Conservation (phyloP, 2,113 vertebrate genomes). For the Stercorarius parasiticus region DNA sequence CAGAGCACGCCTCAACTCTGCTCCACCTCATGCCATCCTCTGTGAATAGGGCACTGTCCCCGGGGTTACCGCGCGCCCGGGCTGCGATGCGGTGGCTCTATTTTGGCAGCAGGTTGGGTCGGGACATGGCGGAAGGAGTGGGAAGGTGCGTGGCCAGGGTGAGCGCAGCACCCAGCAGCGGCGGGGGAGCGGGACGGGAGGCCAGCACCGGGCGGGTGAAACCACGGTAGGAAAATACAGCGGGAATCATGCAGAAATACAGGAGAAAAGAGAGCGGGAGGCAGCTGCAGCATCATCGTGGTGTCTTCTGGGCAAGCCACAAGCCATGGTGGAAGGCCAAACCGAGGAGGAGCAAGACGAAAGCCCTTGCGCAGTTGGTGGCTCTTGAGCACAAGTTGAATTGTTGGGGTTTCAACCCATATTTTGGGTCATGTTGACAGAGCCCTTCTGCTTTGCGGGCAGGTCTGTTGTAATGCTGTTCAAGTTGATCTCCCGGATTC, state of each 20-base stretch:
- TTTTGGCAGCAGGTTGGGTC: neutral
- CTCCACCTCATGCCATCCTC: neutral
- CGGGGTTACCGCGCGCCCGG: accelerated
- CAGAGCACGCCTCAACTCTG: neutral
- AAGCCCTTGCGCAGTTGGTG: neutral
- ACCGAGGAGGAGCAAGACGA: neutral
- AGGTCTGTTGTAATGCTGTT: neutral
- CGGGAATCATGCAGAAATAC: neutral
- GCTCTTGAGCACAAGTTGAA: neutral
- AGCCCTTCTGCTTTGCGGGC: neutral
- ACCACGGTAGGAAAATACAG: neutral
- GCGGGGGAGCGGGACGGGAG: neutral
- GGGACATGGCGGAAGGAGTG: neutral
- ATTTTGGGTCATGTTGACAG: neutral
- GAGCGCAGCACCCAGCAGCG: neutral
- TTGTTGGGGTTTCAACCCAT: neutral
- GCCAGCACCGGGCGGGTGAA: neutral
- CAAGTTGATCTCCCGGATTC: neutral
- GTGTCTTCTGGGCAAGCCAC: neutral
- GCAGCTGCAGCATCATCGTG: neutral
- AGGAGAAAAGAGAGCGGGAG: neutral
- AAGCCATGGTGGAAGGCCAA: neutral
- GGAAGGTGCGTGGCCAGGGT: neutral
- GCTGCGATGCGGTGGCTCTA: accelerated
- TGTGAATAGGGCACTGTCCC: neutral